phyloP scores from a whole-genome alignment of 2,888 invertebrate species.

The Philaethria dido region DNA sequence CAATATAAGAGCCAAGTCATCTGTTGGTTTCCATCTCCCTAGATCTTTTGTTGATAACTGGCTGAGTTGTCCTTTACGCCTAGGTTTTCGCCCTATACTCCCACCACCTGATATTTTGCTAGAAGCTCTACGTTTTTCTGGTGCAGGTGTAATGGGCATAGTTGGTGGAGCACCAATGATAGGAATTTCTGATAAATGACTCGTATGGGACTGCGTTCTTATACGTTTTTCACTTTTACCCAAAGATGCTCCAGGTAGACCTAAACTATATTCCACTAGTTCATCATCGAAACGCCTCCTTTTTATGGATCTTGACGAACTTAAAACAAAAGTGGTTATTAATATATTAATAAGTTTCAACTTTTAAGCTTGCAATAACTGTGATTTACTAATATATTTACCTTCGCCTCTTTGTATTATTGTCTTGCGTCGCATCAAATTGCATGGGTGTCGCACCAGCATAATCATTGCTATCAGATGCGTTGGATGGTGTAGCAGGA shows the following conservation, averaged over 20 bases:
- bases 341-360: not conserved
- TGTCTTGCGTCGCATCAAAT: conserved; percentile 66
- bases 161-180: conserved; percentile 51
- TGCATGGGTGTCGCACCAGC: conserved; percentile 61
- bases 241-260: conserved; percentile 84
- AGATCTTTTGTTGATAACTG: conserved; percentile 91
- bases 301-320: conserved; percentile 97
- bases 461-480: conserved; percentile 75
- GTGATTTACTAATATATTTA: conserved; percentile 44
- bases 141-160: conserved; percentile 56
- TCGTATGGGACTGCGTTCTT: conserved; percentile 78
- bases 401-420: conserved; percentile 78
- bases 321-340: conserved; percentile 61
- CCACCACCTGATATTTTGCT: conserved; percentile 73
- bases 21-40: conserved; percentile 98
- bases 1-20: conserved; percentile 96
- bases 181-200: conserved; percentile 78
- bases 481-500: conserved; percentile 70
- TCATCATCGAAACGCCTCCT: conserved; percentile 98
- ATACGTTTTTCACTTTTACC: conserved; percentile 77
- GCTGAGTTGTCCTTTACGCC: conserved; percentile 86
- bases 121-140: conserved; percentile 63
- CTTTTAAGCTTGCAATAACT: not conserved
- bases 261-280: conserved; percentile 94
- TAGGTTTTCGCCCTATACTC: conserved; percentile 74